phyloP scores from a whole-genome alignment of 1,140 invertebrate species.

The Dinothrombium tinctorium region DNA sequence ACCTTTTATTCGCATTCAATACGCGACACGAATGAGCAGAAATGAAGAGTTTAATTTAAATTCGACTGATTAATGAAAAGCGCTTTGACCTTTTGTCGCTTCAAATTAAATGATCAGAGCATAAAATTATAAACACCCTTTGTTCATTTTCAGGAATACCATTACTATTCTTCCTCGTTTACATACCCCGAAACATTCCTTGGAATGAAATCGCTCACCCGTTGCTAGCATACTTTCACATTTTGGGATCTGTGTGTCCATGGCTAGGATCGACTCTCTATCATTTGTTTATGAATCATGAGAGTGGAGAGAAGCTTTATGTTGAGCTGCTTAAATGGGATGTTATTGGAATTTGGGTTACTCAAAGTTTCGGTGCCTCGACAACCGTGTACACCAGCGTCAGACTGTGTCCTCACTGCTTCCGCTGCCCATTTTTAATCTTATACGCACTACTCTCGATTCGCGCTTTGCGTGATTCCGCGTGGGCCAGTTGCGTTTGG shows the following conservation, averaged over 20 bases:
- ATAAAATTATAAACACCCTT: not conserved
- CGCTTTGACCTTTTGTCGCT: not conserved
- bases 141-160: conserved; percentile 27
- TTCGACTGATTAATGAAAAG: too few species aligned
- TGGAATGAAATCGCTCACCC: conserved; percentile 34
- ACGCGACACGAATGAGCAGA: not conserved
- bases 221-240: conserved; percentile 56
- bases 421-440: conserved; percentile 38
- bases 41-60: not conserved
- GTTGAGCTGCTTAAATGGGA: conserved; percentile 52
- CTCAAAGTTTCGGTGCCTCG: conserved; percentile 63
- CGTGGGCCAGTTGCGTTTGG: conserved; percentile 40
- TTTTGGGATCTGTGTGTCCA: conserved; percentile 50
- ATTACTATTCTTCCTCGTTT: conserved; percentile 49
- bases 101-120: not conserved
- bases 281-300: conserved; percentile 75
- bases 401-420: conserved; percentile 37
- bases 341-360: conserved; percentile 77
- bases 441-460: conserved; percentile 46
- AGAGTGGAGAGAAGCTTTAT: conserved; percentile 37
- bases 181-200: conserved; percentile 46
- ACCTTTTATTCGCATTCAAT: not conserved
- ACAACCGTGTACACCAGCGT: conserved; percentile 54
- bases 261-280: conserved; percentile 70
- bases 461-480: conserved; percentile 36